These are phyloP conservation scores for Sylvicola cinctus DNA, from an alignment of 2,888 invertebrate genomes.

Conservation along the genomic window DNA sequence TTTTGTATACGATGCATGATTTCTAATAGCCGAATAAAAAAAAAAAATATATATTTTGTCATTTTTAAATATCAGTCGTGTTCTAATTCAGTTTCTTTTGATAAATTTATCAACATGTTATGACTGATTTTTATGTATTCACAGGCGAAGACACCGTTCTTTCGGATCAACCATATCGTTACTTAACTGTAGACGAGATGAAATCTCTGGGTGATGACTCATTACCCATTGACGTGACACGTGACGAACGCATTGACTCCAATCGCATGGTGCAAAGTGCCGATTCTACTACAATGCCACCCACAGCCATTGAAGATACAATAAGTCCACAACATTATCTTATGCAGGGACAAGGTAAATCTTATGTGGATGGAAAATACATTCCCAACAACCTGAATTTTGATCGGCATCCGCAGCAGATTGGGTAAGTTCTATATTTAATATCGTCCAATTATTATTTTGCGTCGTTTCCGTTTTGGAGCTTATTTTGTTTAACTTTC, in stretches of 20 bases:
- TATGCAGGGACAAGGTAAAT: conserved; percentile 25
- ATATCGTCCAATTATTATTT: too few species aligned
- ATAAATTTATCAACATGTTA: too few species aligned
- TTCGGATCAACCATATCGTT: conserved; percentile 77
- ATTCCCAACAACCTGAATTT: conserved; percentile 35
- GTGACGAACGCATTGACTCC: conserved; percentile 69
- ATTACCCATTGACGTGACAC: conserved; percentile 77
- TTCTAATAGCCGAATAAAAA: too few species aligned
- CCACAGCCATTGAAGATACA: conserved; percentile 36
- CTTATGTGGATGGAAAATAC: conserved; percentile 27
- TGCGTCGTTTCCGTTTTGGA: too few species aligned
- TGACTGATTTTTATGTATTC: too few species aligned
- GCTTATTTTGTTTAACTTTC: too few species aligned
- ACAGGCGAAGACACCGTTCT: conserved; percentile 82
- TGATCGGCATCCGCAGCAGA: conserved; percentile 36
- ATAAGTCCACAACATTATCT: conserved; percentile 39
- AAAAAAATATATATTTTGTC: too few species aligned
- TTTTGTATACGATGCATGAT: too few species aligned
- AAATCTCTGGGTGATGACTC: conserved; percentile 88
- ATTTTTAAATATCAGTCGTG: too few species aligned
- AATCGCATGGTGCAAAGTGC: conserved; percentile 31
- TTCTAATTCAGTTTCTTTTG: too few species aligned
- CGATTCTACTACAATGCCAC: conserved; percentile 26
- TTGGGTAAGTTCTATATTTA: conserved; percentile 39
- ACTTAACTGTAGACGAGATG: conserved; percentile 89